These are phyloP conservation scores for Chrosomus eos DNA, from an alignment of 2,797 vertebrate species.

Conservation along the genomic window DNA sequence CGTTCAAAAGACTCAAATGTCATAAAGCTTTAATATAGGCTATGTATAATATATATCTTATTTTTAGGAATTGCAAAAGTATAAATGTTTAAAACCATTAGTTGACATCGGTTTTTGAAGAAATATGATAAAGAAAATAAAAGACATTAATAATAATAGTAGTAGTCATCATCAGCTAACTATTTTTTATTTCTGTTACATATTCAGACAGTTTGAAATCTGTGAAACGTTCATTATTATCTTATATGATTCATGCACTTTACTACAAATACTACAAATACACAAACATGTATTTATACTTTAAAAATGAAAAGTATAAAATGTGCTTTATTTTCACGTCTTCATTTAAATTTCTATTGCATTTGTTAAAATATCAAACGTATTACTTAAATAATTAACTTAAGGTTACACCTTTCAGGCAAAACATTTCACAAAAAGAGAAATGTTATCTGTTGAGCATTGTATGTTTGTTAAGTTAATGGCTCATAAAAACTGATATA, in stretches of 20 bases:
- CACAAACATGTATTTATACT: not conserved
- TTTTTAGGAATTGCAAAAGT: not conserved
- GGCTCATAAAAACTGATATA: not conserved
- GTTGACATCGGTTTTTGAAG: not conserved
- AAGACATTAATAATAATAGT: not conserved
- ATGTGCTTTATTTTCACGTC: not conserved
- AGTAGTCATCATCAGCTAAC: not conserved
- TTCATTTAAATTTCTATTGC: not conserved
- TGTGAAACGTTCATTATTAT: not conserved
- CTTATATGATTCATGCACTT: not conserved
- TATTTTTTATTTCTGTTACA: not conserved
- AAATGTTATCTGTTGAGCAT: too few species aligned
- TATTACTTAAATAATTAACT: not conserved
- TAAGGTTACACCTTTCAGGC: not conserved
- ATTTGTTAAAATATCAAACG: not conserved
- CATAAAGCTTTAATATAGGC: not conserved
- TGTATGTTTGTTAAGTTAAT: not conserved
- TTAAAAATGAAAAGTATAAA: not conserved
- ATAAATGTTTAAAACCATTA: not conserved
- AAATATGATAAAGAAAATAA: not conserved
- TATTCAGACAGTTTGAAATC: not conserved
- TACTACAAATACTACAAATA: not conserved
- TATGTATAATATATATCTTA: not conserved
- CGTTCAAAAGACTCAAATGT: not conserved
- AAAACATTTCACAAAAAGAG: not conserved